Conservation (phyloP, 2,797 vertebrate species). For the Carapus acus region DNA sequence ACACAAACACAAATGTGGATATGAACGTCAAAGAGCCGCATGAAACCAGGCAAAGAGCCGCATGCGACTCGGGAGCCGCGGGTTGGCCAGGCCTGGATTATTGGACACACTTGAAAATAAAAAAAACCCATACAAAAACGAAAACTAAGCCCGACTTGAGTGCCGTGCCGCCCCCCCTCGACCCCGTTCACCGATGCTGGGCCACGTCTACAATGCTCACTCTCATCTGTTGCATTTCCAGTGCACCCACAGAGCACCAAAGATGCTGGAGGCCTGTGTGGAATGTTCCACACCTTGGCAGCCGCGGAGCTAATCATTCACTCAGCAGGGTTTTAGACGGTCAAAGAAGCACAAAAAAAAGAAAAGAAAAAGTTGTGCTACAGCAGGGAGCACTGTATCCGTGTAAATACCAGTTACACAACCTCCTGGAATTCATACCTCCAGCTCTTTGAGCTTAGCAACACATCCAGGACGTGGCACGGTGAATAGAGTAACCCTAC, state of each 20-base stretch:
- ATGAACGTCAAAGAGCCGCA: too few species aligned
- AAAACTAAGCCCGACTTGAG: too few species aligned
- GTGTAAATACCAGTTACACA: slow-evolving; percentile 35
- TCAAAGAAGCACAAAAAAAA: too few species aligned
- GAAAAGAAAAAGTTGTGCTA: not conserved
- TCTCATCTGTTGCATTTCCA: slow-evolving; percentile 1
- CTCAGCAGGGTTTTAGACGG: not conserved
- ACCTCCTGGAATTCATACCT: slow-evolving; percentile 52
- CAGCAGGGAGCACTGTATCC: slow-evolving; percentile 10
- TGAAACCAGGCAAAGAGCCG: too few species aligned
- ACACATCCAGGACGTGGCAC: slow-evolving; percentile 17
- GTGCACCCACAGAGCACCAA: slow-evolving; percentile 1
- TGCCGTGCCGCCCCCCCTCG: too few species aligned
- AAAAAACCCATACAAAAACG: too few species aligned
- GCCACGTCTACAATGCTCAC: not conserved
- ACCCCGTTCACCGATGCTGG: too few species aligned
- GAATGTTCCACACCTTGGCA: slow-evolving; percentile 12
- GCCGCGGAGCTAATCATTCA: not conserved
- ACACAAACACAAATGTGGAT: too few species aligned
- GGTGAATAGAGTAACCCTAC: slow-evolving; percentile 15
- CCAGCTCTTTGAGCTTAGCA: slow-evolving; percentile 15
- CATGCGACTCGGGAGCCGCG: too few species aligned
- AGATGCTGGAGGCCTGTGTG: slow-evolving; percentile 11
- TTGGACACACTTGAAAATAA: too few species aligned
- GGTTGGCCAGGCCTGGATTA: too few species aligned